Evolutionary conservation across 2,888 invertebrate genomes (phyloP), one percentile per base, ranked within the genome.

Genomic region (Taenaris catops): DNA sequence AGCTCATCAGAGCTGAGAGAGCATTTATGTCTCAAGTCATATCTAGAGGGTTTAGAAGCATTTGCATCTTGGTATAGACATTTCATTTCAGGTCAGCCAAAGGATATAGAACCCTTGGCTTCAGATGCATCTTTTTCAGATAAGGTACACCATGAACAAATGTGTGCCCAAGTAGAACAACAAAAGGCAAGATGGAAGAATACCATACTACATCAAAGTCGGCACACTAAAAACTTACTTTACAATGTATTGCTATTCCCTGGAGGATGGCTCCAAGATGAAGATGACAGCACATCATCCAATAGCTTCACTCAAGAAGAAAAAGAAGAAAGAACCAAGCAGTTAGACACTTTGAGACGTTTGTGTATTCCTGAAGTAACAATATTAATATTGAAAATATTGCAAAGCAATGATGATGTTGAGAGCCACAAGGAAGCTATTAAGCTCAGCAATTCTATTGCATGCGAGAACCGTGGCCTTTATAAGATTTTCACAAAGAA

Each of bases 21-120:
- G 68, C 94, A 95, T 75, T 87, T 97, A 16, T 96, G 97, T 70
- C 91, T 96, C 58, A 94, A 94, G 71, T 91, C 95, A 0, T 98
- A 97, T 66, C 81, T 98, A 48, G 93, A 94, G 57, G 96, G 95
- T 2, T 89, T 96, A 41, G 96, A 97, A 70, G 91, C 93, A 3
- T 97, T 96, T 73, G 92, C 93, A 45, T 94, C 95, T 53, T 98
- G 97, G 97, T 94, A 94, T 51, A 91, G 93, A 47, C 92, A 94
- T 58, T 94, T 89, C 49, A 92, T 95, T 60, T 92, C 94, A 58
- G 92, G 91, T 0, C 92, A 92, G 66, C 98, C 97, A 0, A 88
- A 89, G 34, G 90, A 91, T 43, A 91, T 94, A 0, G 89, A 91
- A 20, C 74, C 87, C 6, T 66, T 91, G 14, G 70, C 87, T 0